Evolutionary conservation across 92 coral and sea anemone species (phyloP).

Genomic region (Pocillopora meandrina): DNA sequence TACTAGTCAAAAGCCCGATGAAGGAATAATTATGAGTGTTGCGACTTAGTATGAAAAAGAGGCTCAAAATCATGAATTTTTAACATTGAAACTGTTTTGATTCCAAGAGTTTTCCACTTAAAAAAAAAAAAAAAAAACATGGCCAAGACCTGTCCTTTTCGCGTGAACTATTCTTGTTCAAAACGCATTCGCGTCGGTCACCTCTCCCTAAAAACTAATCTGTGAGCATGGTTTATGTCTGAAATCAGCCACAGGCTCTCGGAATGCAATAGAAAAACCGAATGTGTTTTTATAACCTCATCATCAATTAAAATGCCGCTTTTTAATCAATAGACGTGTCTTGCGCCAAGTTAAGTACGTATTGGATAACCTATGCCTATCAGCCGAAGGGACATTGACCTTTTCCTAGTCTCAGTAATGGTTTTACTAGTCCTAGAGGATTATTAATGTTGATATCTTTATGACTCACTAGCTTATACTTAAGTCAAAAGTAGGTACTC

Average conservation of each 20-base stretch:
- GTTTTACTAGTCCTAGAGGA: slow-evolving; percentile 1
- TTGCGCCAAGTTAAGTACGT: not conserved
- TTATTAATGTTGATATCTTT: not conserved
- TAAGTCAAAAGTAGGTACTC: not conserved
- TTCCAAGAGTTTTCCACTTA: too few relatives aligned
- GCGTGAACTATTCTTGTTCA: too few relatives aligned
- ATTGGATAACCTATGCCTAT: not conserved
- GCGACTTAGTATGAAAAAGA: too few relatives aligned
- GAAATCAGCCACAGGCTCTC: not conserved
- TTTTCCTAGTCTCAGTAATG: slow-evolving; percentile 1
- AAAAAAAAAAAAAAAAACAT: too few relatives aligned
- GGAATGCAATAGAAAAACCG: not conserved
- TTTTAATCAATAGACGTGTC: too few relatives aligned
- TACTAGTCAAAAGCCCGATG: too few relatives aligned
- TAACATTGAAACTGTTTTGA: too few relatives aligned
- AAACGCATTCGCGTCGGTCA: too few relatives aligned
- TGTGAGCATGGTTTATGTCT: not conserved
- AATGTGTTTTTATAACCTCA: not conserved
- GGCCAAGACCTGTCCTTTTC: too few relatives aligned
- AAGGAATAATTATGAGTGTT: too few relatives aligned
- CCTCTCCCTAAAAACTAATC: not conserved
- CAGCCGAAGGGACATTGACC: not conserved
- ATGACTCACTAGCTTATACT: slow-evolving; percentile 1
- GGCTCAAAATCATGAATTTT: too few relatives aligned
- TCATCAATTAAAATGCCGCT: not conserved